Percentiles rank a stretch among this genome's conserved stretches.
Conservation (phyloP, 2,888 invertebrate genomes). For the Brachycybe producta region DNA sequence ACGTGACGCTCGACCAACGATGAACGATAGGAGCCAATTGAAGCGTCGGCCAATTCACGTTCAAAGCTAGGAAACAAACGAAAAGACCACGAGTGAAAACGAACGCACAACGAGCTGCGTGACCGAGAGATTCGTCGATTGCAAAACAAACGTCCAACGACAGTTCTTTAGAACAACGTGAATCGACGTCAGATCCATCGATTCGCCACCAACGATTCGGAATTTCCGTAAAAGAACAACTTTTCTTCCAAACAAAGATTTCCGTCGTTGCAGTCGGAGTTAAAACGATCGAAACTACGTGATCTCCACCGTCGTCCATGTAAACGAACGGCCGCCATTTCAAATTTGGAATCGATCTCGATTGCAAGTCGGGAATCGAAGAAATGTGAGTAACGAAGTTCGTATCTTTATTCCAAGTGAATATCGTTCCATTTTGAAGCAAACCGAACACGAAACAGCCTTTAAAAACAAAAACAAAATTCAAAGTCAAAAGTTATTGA, state of each 20-base stretch:
- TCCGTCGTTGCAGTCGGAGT: not conserved
- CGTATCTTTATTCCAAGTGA: constrained; percentile 9
- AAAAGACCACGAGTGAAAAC: not conserved
- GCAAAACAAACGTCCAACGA: not conserved
- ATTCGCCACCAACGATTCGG: not conserved
- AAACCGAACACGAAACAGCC: constrained; percentile 3
- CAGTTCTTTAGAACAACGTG: not conserved
- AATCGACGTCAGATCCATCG: not conserved
- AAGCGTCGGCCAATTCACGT: not conserved
- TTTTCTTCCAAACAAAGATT: constrained; percentile 8
- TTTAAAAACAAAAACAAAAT: not conserved
- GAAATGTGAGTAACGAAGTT: not conserved
- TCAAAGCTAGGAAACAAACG: not conserved
- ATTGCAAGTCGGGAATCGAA: not conserved
- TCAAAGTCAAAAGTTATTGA: not conserved
- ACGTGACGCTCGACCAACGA: not conserved
- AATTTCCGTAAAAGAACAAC: not conserved
- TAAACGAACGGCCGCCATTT: not conserved
- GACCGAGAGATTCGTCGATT: not conserved
- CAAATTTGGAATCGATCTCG: not conserved
- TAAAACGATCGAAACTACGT: not conserved
- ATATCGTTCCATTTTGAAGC: not conserved
- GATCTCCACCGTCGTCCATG: not conserved
- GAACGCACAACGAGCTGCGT: not conserved
- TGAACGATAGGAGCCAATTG: not conserved